Evolutionary conservation across 2,113 vertebrate species (phyloP), one percentile per base, ranked within the genome.

Genomic region (Chelonoidis abingdonii): DNA sequence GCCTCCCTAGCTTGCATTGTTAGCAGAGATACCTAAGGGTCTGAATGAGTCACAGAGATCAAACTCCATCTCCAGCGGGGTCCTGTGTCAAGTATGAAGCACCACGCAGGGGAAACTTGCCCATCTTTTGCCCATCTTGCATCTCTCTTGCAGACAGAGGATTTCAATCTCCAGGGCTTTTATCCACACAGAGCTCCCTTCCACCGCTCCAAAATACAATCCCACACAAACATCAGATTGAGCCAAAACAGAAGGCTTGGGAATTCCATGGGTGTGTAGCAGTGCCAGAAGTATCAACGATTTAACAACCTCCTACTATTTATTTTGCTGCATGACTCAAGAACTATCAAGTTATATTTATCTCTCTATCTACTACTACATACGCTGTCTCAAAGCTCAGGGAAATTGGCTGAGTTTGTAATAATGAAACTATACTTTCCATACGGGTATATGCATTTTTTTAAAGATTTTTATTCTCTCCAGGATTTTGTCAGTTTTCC

Each of bases 11-110:
- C 75, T 89, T 69, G 35, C 16, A 22, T 17, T 10, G 19, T 72
- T 72, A 72, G n/a, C 19, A 38, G 35, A 72, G n/a, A 72, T 72
- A 72, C 29, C 56, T 44, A n/a, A 5, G 65, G 1, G 1, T 62
- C 0, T 83, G 1, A 78, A 65, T 47, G 53, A 0, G 0, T 78
- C 3, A 53, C 9, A 17, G 22, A 6, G 5, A 56, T 10, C 78
- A 50, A 2, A 0, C 47, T 9, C 47, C 17, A 19, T 5, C 1
- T 1, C 11, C 3, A 0, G 31, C 1, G 0, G 8, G 38, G 38
- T 50, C 5, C 1, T 1, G n/a, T 6, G 19, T 78, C 75, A 78
- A 27, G 5, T 1, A 31, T 0, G 3, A 72, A 57, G 65, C 24
- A 22, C 11, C 38, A 44, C 11, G n/a, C 8, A 22, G n/a, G 47